These are phyloP conservation scores for Sphaeridia pumilis DNA, from an alignment of 2,888 invertebrate genomes.

Conservation along the genomic window DNA sequence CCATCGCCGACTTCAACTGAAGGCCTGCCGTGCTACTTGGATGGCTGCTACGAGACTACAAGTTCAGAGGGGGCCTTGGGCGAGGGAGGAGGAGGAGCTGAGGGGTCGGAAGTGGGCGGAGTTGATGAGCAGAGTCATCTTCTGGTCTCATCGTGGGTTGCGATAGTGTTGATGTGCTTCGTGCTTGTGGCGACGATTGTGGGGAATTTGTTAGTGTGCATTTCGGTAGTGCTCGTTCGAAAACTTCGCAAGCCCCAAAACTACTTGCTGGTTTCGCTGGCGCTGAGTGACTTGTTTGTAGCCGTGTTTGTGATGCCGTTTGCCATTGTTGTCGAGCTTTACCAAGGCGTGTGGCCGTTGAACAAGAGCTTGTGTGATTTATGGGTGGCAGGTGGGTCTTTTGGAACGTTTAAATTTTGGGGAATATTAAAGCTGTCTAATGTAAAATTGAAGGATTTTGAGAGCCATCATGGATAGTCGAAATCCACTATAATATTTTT, in stretches of 20 bases:
- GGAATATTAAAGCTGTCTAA: no score
- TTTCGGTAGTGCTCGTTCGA: conserved; percentile 71
- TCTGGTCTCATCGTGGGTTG: conserved; percentile 42
- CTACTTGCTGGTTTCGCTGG: conserved; percentile 83
- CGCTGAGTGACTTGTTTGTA: conserved; percentile 91
- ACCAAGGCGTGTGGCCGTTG: conserved; percentile 26
- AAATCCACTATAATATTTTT: no score
- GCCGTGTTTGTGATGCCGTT: conserved; percentile 94
- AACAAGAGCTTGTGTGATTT: conserved; percentile 69
- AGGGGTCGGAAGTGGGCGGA: background rate
- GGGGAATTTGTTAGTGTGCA: conserved; percentile 85
- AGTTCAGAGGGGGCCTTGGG: no score
- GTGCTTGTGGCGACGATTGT: conserved; percentile 62
- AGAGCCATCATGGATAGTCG: no score
- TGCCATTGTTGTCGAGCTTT: conserved; percentile 41
- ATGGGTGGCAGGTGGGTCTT: conserved; percentile 62
- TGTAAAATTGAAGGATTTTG: no score
- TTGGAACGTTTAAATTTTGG: background rate
- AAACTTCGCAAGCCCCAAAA: conserved; percentile 81
- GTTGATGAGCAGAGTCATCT: background rate
- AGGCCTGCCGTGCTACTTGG: no score
- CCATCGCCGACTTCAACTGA: no score
- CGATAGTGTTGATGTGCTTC: conserved; percentile 39
- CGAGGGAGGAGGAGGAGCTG: background rate
- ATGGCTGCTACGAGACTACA: no score